Evolutionary conservation across 2,113 vertebrate genomes (phyloP).

Genomic region (Elanus axillaris): DNA sequence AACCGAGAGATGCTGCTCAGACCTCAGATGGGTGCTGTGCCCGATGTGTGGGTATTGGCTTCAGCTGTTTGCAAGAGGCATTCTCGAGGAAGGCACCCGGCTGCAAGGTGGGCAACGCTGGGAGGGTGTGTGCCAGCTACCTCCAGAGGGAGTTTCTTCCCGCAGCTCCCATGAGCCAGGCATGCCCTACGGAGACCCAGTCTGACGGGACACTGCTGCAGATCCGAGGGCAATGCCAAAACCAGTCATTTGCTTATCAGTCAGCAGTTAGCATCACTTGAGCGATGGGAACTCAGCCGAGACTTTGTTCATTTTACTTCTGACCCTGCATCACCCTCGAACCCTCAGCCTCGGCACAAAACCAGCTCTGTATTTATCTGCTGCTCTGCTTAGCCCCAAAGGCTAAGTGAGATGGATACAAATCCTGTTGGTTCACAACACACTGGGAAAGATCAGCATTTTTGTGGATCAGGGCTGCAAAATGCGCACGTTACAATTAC

Average conservation of each 20-base stretch:
- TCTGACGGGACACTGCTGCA: not conserved
- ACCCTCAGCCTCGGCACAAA: not conserved
- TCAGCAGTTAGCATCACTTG: not conserved
- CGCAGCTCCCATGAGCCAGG: not conserved
- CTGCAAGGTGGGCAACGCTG: not conserved
- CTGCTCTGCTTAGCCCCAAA: not conserved
- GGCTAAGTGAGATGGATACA: not conserved
- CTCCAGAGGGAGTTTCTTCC: not conserved
- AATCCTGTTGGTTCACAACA: not conserved
- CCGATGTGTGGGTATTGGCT: accelerated
- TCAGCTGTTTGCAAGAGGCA: not conserved
- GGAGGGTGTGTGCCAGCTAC: not conserved
- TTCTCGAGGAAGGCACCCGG: not conserved
- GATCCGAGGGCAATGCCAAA: not conserved
- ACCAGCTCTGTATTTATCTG: not conserved
- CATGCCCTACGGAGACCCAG: not conserved
- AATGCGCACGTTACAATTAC: not conserved
- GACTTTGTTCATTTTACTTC: not conserved
- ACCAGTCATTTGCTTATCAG: not conserved
- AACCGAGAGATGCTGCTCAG: not conserved
- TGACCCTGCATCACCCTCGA: slow-evolving; percentile 1
- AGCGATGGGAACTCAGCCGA: not conserved
- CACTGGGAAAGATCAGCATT: not conserved
- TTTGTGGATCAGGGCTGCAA: not conserved
- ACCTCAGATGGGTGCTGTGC: not conserved